phyloP scores from a whole-genome alignment of 35 echinoderm and acorn worm species.

The Heliocidaris erythrogramma region DNA sequence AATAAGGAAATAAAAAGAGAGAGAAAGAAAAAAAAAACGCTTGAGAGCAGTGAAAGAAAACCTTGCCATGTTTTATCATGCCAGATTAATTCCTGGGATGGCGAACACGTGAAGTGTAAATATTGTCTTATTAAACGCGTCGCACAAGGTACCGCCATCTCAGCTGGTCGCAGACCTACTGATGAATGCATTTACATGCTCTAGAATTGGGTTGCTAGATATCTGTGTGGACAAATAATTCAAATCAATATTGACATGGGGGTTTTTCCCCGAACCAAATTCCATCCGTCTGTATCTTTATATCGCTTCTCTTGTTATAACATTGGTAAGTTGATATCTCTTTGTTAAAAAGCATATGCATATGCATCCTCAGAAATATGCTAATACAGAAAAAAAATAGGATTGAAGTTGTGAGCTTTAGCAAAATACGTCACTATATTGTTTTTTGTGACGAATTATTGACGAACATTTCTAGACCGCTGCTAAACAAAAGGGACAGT shows the following conservation, averaged over 20 bases:
- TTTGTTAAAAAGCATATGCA: too few species aligned
- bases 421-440: too few species aligned
- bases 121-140: conserved; percentile 22
- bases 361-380: too few species aligned
- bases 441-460: too few species aligned
- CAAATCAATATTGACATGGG: neutral
- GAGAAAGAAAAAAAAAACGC: neutral
- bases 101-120: conserved; percentile 7
- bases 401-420: too few species aligned
- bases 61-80: neutral
- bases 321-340: too few species aligned
- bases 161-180: neutral
- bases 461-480: too few species aligned
- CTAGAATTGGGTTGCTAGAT: conserved; percentile 11
- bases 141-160: neutral
- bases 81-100: neutral
- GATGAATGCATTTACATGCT: conserved; percentile 1
- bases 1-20: too few species aligned
- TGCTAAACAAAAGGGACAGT: too few species aligned
- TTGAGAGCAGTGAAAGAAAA: neutral
- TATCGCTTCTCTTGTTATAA: too few species aligned
- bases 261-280: neutral
- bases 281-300: too few species aligned
- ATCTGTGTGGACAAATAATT: neutral
- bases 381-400: too few species aligned